Evolutionary conservation across 2,888 invertebrate species (phyloP).

Genomic region (Electrophaes corylata): DNA sequence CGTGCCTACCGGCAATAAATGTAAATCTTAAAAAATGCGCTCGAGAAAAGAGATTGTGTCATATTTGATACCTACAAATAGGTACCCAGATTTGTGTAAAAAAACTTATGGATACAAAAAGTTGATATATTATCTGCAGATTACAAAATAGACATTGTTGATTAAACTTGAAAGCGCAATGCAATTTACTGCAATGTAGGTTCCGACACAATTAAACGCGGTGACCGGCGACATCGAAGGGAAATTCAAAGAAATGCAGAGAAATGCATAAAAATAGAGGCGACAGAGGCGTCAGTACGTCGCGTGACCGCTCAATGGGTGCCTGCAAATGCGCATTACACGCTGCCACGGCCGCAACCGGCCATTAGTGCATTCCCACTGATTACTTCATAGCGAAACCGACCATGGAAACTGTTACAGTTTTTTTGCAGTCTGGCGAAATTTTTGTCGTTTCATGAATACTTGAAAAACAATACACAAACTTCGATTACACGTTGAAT

Average conservation of each 20-base stretch:
- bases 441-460: conserved; percentile 46
- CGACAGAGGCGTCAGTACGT: conserved; percentile 46
- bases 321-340: conserved; percentile 78
- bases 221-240: conserved; percentile 22
- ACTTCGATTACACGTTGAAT: conserved; percentile 18
- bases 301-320: conserved; percentile 73
- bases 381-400: conserved; percentile 78
- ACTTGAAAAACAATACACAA: conserved; percentile 38
- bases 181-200: neutral
- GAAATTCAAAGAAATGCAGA: conserved; percentile 29
- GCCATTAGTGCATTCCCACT: conserved; percentile 78
- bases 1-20: no score
- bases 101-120: neutral
- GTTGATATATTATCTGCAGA: no score
- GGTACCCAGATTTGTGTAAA: neutral
- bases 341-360: conserved; percentile 71
- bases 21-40: no score
- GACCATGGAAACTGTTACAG: conserved; percentile 72
- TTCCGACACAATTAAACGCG: conserved; percentile 2
- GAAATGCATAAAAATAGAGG: conserved; percentile 32
- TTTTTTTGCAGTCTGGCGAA: conserved; percentile 58
- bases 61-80: no score
- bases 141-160: no score
- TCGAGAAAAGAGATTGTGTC: no score
- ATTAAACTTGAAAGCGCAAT: neutral